Evolutionary conservation across 2,888 invertebrate species (phyloP).

Genomic region (Encarsia formosa): DNA sequence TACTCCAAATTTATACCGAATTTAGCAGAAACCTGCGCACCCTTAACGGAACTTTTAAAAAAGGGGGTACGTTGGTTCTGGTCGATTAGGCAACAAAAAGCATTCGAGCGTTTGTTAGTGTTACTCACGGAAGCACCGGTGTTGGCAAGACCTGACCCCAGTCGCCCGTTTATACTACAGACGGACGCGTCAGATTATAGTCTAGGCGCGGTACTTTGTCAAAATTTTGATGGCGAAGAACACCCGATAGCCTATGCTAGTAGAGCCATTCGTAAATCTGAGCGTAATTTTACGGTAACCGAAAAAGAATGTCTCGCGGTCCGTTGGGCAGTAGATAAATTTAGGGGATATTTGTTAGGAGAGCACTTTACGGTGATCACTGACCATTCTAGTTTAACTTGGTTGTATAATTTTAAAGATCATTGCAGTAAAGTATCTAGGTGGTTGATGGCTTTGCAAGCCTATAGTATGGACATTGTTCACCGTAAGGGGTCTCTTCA

Average conservation of each 20-base stretch:
- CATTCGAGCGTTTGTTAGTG: neutral
- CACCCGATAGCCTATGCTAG: too few species aligned
- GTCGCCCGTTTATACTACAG: neutral
- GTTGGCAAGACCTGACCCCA: neutral
- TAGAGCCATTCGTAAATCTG: neutral
- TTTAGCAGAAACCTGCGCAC: neutral
- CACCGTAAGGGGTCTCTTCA: neutral
- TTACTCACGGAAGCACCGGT: neutral
- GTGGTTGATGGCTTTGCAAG: neutral
- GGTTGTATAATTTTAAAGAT: neutral
- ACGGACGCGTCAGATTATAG: neutral
- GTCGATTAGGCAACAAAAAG: neutral
- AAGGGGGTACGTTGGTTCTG: neutral
- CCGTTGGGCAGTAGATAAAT: neutral
- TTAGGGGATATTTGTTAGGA: neutral
- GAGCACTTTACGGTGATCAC: neutral
- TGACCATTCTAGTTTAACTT: neutral
- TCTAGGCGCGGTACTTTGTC: neutral
- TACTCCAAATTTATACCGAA: neutral
- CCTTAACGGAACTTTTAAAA: neutral
- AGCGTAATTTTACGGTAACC: neutral
- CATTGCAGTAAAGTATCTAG: neutral
- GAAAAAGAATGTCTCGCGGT: too few species aligned
- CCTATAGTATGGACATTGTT: neutral
- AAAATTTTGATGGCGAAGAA: neutral